Evolutionary conservation across 2,888 invertebrate species (phyloP).

Genomic region (Physocephala rufipes): DNA sequence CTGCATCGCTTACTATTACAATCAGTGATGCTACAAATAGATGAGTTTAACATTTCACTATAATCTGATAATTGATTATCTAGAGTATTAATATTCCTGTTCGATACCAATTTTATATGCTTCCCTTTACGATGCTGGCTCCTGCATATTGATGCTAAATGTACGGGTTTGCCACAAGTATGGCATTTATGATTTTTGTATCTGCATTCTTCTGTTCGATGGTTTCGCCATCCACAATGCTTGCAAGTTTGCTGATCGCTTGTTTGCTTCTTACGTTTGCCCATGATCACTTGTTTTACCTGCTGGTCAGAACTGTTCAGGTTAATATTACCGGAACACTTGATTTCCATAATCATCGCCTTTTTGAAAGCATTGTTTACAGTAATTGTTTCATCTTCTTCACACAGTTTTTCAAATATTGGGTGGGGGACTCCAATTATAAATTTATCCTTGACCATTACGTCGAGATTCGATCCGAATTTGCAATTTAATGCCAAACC

Average conservation of each 20-base stretch:
- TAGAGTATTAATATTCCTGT: too few species aligned
- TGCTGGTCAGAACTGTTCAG: not conserved
- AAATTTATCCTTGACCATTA: conserved; percentile 38
- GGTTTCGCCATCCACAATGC: conserved; percentile 28
- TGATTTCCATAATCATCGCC: conserved; percentile 14
- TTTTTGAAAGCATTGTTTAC: too few species aligned
- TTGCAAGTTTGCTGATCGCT: not conserved
- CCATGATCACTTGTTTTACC: not conserved
- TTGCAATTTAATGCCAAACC: conserved; percentile 38
- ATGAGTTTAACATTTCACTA: too few species aligned
- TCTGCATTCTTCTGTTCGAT: not conserved
- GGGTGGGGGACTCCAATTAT: conserved; percentile 33
- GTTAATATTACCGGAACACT: not conserved
- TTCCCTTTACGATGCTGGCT: too few species aligned
- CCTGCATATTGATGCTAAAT: conserved; percentile 17
- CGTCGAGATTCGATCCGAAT: conserved; percentile 37
- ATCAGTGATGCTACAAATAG: too few species aligned
- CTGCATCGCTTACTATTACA: too few species aligned
- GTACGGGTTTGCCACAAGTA: conserved; percentile 15
- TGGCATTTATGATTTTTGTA: too few species aligned
- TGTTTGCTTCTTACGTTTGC: not conserved
- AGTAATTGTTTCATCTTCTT: conserved; percentile 42
- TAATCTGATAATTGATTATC: too few species aligned
- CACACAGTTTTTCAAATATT: conserved; percentile 42
- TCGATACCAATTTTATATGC: too few species aligned